Conservation (phyloP, 2,113 vertebrate genomes). For the Sylvilagus bachmani region DNA sequence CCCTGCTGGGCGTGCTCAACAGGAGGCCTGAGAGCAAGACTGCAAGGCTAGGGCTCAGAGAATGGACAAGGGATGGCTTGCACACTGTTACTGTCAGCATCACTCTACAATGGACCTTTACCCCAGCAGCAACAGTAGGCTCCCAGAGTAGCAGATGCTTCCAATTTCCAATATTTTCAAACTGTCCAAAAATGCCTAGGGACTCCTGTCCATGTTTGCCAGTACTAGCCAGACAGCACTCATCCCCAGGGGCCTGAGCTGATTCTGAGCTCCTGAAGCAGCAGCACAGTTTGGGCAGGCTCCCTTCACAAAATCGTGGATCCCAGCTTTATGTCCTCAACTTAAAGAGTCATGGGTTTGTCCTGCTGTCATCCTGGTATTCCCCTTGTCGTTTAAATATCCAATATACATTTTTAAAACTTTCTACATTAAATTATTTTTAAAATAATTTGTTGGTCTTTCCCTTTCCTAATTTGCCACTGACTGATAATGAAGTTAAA, state of each 20-base stretch:
- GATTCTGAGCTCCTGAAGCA: not conserved
- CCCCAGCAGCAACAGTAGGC: not conserved
- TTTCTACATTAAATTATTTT: not conserved
- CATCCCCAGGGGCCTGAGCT: not conserved
- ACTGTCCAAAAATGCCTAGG: not conserved
- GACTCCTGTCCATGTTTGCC: not conserved
- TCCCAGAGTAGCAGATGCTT: not conserved
- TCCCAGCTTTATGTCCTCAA: not conserved
- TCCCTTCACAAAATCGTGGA: not conserved
- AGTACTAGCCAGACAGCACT: not conserved
- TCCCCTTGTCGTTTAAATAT: not conserved
- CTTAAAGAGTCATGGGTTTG: not conserved
- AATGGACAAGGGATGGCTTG: not conserved
- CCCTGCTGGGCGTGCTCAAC: not conserved
- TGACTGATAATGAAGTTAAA: not conserved
- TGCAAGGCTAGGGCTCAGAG: accelerated
- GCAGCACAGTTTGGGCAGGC: not conserved
- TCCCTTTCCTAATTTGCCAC: not conserved
- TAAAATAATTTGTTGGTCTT: not conserved
- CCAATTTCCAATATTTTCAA: not conserved
- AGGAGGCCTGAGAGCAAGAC: not conserved
- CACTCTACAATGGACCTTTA: not conserved
- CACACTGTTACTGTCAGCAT: accelerated
- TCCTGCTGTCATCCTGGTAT: not conserved
- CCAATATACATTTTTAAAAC: not conserved